Evolutionary conservation across 2,888 invertebrate species (phyloP).

Genomic region (Drosophila birchii): DNA sequence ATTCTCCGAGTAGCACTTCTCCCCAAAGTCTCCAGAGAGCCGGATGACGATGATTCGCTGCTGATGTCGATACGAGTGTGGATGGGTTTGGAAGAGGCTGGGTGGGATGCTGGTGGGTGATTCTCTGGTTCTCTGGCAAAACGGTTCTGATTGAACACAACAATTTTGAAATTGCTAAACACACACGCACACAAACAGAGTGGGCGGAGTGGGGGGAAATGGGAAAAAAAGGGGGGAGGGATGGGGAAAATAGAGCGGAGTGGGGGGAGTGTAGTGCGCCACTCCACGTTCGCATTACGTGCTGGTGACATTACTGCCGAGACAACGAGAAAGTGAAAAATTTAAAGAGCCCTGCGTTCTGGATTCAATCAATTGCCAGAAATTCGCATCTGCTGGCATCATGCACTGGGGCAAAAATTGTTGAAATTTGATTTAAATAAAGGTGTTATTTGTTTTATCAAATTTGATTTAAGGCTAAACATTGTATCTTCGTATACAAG

Average conservation of each 20-base stretch:
- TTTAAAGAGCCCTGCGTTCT: conserved; percentile 60
- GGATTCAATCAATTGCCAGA: conserved; percentile 72
- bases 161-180: conserved; percentile 75
- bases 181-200: conserved; percentile 44
- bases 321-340: conserved; percentile 66
- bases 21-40: conserved; percentile 28
- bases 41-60: conserved; percentile 42
- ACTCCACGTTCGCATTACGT: conserved; percentile 72
- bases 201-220: conserved; percentile 8
- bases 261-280: conserved; percentile 12
- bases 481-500: background rate
- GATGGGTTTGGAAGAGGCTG: conserved; percentile 20
- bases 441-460: too few relatives aligned
- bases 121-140: conserved; percentile 43
- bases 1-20: conserved; percentile 20
- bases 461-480: background rate
- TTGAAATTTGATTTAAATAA: too few relatives aligned
- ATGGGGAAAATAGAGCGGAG: conserved; percentile 5
- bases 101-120: conserved; percentile 36
- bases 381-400: conserved; percentile 51
- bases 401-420: conserved; percentile 2
- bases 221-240: background rate
- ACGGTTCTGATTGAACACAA: conserved; percentile 74
- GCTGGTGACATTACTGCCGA: conserved; percentile 66
- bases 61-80: conserved; percentile 28